Evolutionary conservation across 2,888 invertebrate species (phyloP), one percentile per base, ranked within the genome.

Genomic region (Tinea trinotella): DNA sequence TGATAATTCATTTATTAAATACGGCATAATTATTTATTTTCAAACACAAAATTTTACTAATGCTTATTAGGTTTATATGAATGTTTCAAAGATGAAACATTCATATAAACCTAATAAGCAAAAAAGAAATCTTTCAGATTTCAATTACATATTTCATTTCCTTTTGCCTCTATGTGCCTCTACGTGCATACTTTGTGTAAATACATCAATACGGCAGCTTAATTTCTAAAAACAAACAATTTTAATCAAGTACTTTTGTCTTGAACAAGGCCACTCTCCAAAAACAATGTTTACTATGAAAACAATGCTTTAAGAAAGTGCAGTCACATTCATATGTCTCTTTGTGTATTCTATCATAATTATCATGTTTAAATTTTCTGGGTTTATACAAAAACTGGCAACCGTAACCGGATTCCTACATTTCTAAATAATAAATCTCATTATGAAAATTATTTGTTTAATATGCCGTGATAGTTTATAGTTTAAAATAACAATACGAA

Each of bases 201-300:
- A 53, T 36, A n/a, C 18, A 19, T 20, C 12, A 58, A 55, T 40
- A 40, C 48, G 60, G 61, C 63, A 59, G 65, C 67, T 67, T 73
- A 74, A 74, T 77, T 77, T 76, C 77, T 76, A 76, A 65, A 66
- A 62, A 73, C 76, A 75, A 58, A 58, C 55, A 65, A 67, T 64
- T 65, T 60, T 61, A 63, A 68, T 64, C 64, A 60, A 64, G 66
- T 66, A 59, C 62, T 61, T n/a, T 60, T 62, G 60, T 24, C 50
- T 24, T 20, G 13, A 50, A 50, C 50, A 50, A 24, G 12, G 24
- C 59, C 62, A 64, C 66, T 68, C 66, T 67, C 63, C 62, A 61
- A 63, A 49, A 61, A 64, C 62, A 70, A 66, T 72, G 67, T 73
- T 73, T 70, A 62, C 65, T 54, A 18, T 12, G 24, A 56, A 54